phyloP scores from a whole-genome alignment of 2,888 invertebrate genomes.

The Erpobdella octoculata region DNA sequence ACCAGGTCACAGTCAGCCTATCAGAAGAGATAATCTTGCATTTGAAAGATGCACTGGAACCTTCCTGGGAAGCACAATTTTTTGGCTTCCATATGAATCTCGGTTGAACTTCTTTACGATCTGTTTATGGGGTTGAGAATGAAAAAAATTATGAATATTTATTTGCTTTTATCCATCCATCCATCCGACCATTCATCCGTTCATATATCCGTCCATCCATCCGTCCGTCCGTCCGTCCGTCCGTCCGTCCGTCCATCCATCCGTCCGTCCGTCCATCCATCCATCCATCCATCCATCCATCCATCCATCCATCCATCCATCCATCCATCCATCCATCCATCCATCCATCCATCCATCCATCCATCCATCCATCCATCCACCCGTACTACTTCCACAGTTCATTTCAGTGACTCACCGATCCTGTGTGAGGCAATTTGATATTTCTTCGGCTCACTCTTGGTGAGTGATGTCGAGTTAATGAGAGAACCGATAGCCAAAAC shows the following conservation, averaged over 20 bases:
- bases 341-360: slow-evolving; percentile 1
- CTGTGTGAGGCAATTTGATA: neutral
- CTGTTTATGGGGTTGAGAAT: neutral
- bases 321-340: neutral
- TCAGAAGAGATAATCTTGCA: slow-evolving; percentile 14
- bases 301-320: neutral
- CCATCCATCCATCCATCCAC: slow-evolving; percentile 1
- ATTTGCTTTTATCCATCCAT: neutral
- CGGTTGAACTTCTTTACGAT: slow-evolving; percentile 17
- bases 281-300: too few relatives aligned
- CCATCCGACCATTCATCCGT: too few relatives aligned
- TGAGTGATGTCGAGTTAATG: neutral
- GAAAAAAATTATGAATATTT: neutral
- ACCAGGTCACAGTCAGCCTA: slow-evolving; percentile 7
- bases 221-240: neutral
- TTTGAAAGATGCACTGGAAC: slow-evolving; percentile 13
- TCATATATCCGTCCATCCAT: too few relatives aligned
- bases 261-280: too few relatives aligned
- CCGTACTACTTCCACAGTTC: neutral
- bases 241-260: too few relatives aligned
- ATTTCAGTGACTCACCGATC: neutral
- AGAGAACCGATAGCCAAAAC: neutral
- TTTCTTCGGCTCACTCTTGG: neutral
- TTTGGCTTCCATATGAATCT: slow-evolving; percentile 16
- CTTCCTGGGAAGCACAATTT: neutral